Base-by-base conservation (phyloP, 92 coral and sea anemone genomes). In the Porites lobata region DNA sequence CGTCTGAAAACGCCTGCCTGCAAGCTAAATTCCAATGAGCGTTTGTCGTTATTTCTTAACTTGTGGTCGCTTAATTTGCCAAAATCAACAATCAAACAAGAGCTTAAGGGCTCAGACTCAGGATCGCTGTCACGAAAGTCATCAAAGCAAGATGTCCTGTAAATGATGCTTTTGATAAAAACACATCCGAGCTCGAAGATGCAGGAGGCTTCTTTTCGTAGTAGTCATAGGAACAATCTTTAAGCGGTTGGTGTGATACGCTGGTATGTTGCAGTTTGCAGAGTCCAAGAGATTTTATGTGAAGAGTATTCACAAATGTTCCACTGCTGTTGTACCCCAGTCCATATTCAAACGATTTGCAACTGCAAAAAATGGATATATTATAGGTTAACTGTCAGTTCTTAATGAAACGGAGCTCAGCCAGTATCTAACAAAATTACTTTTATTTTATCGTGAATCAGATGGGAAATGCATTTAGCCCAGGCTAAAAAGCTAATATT, bases 281-380 rank as follows among this genome's bases (percentile, higher is more conserved):
- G 18, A 11, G 24, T 7, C 87, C 87, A 84, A 64, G 79, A 20
- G 18, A 61, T 9, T 13, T 21, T 7, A 13, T 43, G 19, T 72
- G 52, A 22, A 74, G 80, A 50, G 26, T 17, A 9, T 73, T 50
- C 1, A 51, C 52, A 21, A 61, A 62, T 84, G 7, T 64, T 61
- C 80, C 87, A 84, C 65, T 6, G 29, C 53, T 50, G n/a, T 2
- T 64, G 67, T 62, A 75, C 18, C 80, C 87, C 9, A 62, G 78
- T 50, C 81, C 87, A 74, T 72, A 84, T 54, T 74, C 87, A 22
- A 84, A 64, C 8, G 87, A 73, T 59, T 65, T 73, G 32, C 87
- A 84, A n/a, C 87, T 84, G 50, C 20, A 57, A 29, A 22, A 9
- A 75, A 73, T 24, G 2, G 0, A 20, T 72, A 20, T 38, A 22